Conservation (phyloP, 92 coral and sea anemone species). For the Virgularia gustaviana region DNA sequence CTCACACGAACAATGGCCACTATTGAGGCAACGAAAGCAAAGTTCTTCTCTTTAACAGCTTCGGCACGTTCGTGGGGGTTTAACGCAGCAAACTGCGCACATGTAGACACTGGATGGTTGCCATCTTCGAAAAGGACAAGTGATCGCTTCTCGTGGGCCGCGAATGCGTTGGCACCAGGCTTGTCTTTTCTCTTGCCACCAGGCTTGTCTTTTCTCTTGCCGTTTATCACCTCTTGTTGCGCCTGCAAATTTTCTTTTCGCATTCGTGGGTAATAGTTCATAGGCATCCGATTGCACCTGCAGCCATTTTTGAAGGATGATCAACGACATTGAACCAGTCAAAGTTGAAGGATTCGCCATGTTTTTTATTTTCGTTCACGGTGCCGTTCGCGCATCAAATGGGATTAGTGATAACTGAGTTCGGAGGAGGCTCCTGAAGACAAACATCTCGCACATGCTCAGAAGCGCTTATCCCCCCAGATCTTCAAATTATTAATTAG, state of each 20-base stretch:
- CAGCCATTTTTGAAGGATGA: background rate
- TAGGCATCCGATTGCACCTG: background rate
- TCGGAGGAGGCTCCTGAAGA: too few species aligned
- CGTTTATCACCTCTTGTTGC: background rate
- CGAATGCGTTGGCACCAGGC: too few species aligned
- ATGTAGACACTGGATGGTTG: background rate
- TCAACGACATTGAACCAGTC: background rate
- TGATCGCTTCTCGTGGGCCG: background rate
- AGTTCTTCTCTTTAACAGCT: constrained; percentile 17
- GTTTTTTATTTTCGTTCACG: too few species aligned
- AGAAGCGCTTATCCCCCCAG: too few species aligned
- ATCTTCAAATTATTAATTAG: too few species aligned
- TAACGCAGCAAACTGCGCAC: constrained; percentile 21
- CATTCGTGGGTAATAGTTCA: background rate
- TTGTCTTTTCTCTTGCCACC: too few species aligned
- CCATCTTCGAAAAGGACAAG: constrained; percentile 4
- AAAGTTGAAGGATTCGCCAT: too few species aligned
- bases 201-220: too few species aligned
- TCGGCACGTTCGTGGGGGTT: constrained; percentile 4
- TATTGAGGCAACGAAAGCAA: constrained; percentile 26
- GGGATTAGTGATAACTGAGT: too few species aligned
- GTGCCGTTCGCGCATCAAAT: too few species aligned
- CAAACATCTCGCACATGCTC: too few species aligned
- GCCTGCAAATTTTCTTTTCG: background rate
- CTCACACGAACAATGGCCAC: constrained; percentile 3